phyloP scores from a whole-genome alignment of 2,797 vertebrate genomes.

The Lagodon rhomboides region DNA sequence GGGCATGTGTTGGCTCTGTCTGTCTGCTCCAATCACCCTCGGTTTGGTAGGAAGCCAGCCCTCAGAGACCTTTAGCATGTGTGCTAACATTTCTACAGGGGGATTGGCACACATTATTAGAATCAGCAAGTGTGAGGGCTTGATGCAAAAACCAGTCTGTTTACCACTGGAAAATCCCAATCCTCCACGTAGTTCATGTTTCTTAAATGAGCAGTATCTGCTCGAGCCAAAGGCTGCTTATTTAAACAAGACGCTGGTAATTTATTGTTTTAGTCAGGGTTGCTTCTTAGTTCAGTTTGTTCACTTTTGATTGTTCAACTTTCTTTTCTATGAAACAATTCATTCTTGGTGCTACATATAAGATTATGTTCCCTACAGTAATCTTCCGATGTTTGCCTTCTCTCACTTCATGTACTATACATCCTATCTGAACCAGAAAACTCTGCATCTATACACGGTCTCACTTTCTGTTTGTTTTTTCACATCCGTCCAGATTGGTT shows the following conservation, averaged over 20 bases:
- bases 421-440: neutral
- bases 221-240: conserved; percentile 40
- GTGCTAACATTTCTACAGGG: conserved; percentile 65
- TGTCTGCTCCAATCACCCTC: conserved; percentile 69
- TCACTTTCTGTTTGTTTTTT: neutral
- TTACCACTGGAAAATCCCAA: conserved; percentile 22
- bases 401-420: neutral
- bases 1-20: conserved; percentile 64
- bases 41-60: conserved; percentile 56
- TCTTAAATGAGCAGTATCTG: conserved; percentile 51
- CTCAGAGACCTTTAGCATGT: conserved; percentile 68
- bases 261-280: neutral
- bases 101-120: conserved; percentile 47
- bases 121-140: conserved; percentile 34
- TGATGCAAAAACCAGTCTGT: conserved; percentile 40
- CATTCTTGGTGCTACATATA: neutral
- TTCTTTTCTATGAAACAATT: neutral
- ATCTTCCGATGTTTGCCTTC: conserved; percentile 12
- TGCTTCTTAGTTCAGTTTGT: conserved; percentile 4
- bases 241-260: conserved; percentile 24
- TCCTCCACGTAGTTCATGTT: conserved; percentile 28
- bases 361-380: conserved; percentile 12
- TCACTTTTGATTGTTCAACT: neutral
- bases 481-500: conserved; percentile 89
- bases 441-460: neutral